Conservation (phyloP, 2,797 vertebrate genomes). For the Gadopsis marmoratus region DNA sequence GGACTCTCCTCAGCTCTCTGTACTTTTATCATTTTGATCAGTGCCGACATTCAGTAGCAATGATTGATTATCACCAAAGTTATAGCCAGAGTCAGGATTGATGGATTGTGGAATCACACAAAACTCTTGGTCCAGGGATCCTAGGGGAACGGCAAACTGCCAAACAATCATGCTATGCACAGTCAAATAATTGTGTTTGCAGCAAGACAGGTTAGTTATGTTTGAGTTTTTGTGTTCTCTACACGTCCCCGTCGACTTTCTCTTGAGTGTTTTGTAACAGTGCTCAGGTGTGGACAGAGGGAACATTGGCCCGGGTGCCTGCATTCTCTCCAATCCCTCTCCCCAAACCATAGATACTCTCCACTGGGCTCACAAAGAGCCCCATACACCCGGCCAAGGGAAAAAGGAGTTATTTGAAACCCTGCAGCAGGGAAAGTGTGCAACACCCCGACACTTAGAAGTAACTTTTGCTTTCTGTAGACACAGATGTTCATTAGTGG, state of each 20-base stretch:
- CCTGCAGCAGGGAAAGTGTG: conserved; percentile 53
- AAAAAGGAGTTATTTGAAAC: conserved; percentile 68
- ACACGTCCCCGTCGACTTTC: conserved; percentile 16
- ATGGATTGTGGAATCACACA: background rate
- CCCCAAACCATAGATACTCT: conserved; percentile 75
- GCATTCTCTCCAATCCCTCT: conserved; percentile 71
- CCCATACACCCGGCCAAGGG: conserved; percentile 53
- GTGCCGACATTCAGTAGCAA: background rate
- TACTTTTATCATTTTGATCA: background rate
- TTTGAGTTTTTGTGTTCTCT: conserved; percentile 23
- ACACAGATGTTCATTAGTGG: conserved; percentile 67
- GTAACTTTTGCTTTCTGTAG: conserved; percentile 58
- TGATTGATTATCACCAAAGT: background rate
- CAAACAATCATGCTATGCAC: background rate
- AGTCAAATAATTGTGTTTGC: background rate
- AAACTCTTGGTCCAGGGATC: background rate
- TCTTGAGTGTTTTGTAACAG: conserved; percentile 49
- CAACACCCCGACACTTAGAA: conserved; percentile 46
- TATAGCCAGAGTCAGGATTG: conserved; percentile 11
- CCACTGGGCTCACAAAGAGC: conserved; percentile 66
- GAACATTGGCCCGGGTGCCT: conserved; percentile 66
- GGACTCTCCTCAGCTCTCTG: background rate
- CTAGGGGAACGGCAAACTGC: background rate
- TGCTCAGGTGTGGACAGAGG: conserved; percentile 69
- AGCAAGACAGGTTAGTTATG: conserved; percentile 37